Evolutionary conservation across 1,140 invertebrate species (phyloP).

Genomic region (Brachionus asplanchnoidis): DNA sequence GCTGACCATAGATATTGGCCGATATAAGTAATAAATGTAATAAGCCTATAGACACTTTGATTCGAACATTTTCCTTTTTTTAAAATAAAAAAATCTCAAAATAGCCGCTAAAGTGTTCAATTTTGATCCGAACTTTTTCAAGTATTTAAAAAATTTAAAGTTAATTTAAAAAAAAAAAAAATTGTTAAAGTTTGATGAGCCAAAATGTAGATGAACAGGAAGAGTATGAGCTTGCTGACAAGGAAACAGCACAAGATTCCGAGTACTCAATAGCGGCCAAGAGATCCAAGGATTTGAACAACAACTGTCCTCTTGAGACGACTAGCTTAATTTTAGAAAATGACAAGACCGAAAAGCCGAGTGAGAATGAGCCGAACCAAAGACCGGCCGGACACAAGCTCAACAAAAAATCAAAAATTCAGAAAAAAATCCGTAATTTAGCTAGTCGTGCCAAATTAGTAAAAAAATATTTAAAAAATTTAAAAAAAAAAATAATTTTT

Average conservation of each 20-base stretch:
- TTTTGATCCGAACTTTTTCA: not conserved
- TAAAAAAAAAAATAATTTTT: not conserved
- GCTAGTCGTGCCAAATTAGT: constrained; percentile 5
- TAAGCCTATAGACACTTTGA: not conserved
- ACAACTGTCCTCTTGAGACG: not conserved
- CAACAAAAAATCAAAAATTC: constrained; percentile 5
- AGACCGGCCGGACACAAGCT: not conserved
- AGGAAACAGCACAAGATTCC: not conserved
- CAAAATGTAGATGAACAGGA: constrained; percentile 41
- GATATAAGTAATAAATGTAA: not conserved
- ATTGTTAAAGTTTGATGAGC: constrained; percentile 28
- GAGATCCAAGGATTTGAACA: not conserved
- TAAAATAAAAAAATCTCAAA: not conserved
- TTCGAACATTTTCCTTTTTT: not conserved
- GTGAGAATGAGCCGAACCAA: not conserved
- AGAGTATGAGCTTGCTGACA: constrained; percentile 8
- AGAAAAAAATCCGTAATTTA: constrained; percentile 7
- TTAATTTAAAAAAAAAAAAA: not conserved
- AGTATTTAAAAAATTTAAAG: not conserved
- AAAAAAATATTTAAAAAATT: not conserved
- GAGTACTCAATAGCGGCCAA: not conserved
- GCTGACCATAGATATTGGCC: not conserved
- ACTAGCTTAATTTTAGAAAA: not conserved
- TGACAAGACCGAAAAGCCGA: not conserved
- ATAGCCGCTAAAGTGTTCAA: not conserved